A percentile compares a stretch with the other conserved stretches of the same genome.
phyloP scores from a whole-genome alignment of 2,888 invertebrate genomes.

The Caenorhabditis imperialis region DNA sequence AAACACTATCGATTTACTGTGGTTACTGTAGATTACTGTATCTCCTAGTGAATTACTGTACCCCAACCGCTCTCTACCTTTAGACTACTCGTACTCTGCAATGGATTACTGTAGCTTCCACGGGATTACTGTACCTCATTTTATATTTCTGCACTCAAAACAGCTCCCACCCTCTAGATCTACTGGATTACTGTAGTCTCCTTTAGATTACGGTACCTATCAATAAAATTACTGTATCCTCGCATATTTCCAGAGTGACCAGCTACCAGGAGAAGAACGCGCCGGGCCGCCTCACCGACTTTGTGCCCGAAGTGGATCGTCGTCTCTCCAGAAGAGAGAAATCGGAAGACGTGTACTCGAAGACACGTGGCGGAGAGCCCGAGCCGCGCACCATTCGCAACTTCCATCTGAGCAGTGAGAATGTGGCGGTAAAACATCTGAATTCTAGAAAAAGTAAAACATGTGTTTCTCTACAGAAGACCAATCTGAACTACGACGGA shows the following conservation, averaged over 20 bases:
- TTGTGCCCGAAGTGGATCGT: constrained; percentile 74
- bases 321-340: constrained; percentile 33
- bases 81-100: too few species aligned
- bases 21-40: too few species aligned
- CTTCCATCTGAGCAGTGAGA: constrained; percentile 52
- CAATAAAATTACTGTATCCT: too few species aligned
- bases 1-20: too few species aligned
- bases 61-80: too few species aligned
- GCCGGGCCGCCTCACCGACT: constrained; percentile 73
- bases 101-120: too few species aligned
- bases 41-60: too few species aligned
- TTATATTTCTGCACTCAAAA: too few species aligned
- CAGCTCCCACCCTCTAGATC: too few species aligned
- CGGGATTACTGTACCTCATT: too few species aligned
- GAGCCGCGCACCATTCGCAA: constrained; percentile 59
- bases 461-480: constrained; percentile 30
- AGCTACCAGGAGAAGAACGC: constrained; percentile 51
- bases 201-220: too few species aligned
- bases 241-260: constrained; percentile 20
- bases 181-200: background rate
- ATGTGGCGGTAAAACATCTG: constrained; percentile 23
- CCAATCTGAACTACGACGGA: constrained; percentile 39
- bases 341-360: constrained; percentile 38
- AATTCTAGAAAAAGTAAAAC: background rate
- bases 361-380: constrained; percentile 12